Percentiles rank a stretch among this genome's conserved stretches.
phyloP scores from a whole-genome alignment of 2,113 vertebrate genomes.

The Alosa alosa region DNA sequence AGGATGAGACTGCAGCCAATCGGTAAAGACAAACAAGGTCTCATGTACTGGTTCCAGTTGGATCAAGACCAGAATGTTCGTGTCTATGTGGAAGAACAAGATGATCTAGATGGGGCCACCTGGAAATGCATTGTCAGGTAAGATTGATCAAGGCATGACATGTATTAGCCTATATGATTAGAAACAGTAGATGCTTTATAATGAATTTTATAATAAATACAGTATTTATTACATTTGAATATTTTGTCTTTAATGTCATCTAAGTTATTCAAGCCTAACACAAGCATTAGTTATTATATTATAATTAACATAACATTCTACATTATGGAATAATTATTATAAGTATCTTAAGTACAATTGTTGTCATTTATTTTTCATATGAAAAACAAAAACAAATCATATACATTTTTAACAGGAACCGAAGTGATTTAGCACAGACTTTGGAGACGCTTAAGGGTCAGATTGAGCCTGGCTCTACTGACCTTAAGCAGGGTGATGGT shows the following conservation, averaged over 20 bases:
- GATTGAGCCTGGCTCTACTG: slow-evolving; percentile 80
- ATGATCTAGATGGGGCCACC: slow-evolving; percentile 90
- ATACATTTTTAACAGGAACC: slow-evolving; percentile 72
- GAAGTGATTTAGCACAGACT: slow-evolving; percentile 91
- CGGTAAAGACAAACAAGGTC: slow-evolving; percentile 86
- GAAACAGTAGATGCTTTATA: too few species aligned
- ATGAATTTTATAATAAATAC: too few species aligned
- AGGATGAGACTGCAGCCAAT: slow-evolving; percentile 94
- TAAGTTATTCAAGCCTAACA: too few species aligned
- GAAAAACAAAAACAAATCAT: neutral
- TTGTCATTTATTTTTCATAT: neutral
- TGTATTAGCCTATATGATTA: too few species aligned
- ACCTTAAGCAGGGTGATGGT: slow-evolving; percentile 64
- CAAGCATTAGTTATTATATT: too few species aligned
- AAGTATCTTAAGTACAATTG: neutral
- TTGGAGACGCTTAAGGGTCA: slow-evolving; percentile 91
- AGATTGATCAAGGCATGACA: neutral
- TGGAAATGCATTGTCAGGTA: slow-evolving; percentile 97
- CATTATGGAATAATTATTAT: too few species aligned
- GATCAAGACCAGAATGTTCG: slow-evolving; percentile 95
- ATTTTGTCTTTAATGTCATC: too few species aligned
- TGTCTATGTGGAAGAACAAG: slow-evolving; percentile 96
- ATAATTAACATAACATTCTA: too few species aligned
- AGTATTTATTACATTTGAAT: too few species aligned
- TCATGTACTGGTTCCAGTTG: slow-evolving; percentile 96